Percentiles rank a stretch among this genome's conserved stretches.
phyloP scores from a whole-genome alignment of 2,888 invertebrate species.

The Aspidiotus rigidus region DNA sequence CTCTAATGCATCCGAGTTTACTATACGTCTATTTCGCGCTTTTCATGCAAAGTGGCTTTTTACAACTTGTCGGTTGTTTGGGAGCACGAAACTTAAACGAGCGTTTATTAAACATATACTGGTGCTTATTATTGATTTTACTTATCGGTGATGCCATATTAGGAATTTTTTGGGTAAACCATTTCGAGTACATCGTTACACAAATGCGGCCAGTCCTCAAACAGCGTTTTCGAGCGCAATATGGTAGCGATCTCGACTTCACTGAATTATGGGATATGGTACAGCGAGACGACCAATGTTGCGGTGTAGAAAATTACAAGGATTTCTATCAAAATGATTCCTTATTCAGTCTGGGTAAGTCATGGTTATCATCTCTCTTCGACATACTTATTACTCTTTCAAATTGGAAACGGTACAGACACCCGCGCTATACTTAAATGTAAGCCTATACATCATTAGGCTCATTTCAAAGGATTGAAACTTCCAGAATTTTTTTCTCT shows the following conservation, averaged over 20 bases:
- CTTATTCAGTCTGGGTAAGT: slow-evolving; percentile 31
- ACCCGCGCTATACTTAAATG: too few species aligned
- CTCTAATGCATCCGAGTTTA: slow-evolving; percentile 69
- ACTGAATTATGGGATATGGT: slow-evolving; percentile 68
- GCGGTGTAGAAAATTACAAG: slow-evolving; percentile 60
- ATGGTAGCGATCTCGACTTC: slow-evolving; percentile 54
- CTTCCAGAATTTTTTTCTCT: too few species aligned
- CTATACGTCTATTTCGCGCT: slow-evolving; percentile 76
- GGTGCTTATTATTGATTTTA: slow-evolving; percentile 66
- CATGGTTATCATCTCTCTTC: too few species aligned
- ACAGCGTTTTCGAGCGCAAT: slow-evolving; percentile 46
- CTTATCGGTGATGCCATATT: slow-evolving; percentile 75
- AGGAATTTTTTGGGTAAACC: slow-evolving; percentile 76
- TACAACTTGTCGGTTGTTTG: slow-evolving; percentile 68
- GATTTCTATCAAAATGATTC: slow-evolving; percentile 38
- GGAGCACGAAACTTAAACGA: slow-evolving; percentile 73
- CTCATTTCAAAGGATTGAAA: too few species aligned
- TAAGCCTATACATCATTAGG: too few species aligned
- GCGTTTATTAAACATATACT: slow-evolving; percentile 71
- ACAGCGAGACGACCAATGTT: slow-evolving; percentile 65
- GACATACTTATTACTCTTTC: too few species aligned
- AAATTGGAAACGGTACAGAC: too few species aligned
- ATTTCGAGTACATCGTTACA: slow-evolving; percentile 64
- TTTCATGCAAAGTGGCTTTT: slow-evolving; percentile 57
- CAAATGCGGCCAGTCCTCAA: slow-evolving; percentile 61